Evolutionary conservation across 2,888 invertebrate species (phyloP).

Genomic region (Rotaria magnacalcarata): DNA sequence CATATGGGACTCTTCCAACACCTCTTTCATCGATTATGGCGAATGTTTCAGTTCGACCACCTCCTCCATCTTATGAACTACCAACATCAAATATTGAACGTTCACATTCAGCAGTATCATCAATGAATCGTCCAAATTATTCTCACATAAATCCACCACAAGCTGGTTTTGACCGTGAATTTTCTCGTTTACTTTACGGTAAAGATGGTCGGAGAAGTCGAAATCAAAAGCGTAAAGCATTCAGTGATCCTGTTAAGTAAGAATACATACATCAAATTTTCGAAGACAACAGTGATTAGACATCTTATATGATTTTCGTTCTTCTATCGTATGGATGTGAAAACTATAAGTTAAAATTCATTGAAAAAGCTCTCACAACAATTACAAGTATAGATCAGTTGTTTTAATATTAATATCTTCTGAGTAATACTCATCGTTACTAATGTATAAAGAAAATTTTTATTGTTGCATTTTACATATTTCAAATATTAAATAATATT

Average conservation of each 20-base stretch:
- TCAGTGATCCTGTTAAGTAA: slow-evolving; percentile 28
- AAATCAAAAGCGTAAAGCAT: slow-evolving; percentile 7
- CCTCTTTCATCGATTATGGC: neutral
- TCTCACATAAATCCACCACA: neutral
- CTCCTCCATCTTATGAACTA: neutral
- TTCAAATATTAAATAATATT: too few relatives aligned
- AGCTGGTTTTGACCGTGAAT: neutral
- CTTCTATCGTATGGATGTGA: too few relatives aligned
- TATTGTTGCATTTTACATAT: too few relatives aligned
- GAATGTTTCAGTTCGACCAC: neutral
- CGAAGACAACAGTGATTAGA: too few relatives aligned
- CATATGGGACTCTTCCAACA: neutral
- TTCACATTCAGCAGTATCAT: slow-evolving; percentile 16
- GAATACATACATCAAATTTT: neutral
- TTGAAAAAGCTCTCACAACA: too few relatives aligned
- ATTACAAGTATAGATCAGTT: too few relatives aligned
- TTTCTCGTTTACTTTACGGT: slow-evolving; percentile 26
- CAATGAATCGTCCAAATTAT: neutral
- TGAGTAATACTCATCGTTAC: too few relatives aligned
- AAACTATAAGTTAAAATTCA: too few relatives aligned
- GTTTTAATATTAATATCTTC: too few relatives aligned
- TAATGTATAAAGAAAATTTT: too few relatives aligned
- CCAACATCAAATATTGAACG: neutral
- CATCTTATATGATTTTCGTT: too few relatives aligned
- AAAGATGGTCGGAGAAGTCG: neutral